These are phyloP conservation scores for Caradrina kadenii DNA, from an alignment of 2,888 invertebrate genomes.

Conservation along the genomic window DNA sequence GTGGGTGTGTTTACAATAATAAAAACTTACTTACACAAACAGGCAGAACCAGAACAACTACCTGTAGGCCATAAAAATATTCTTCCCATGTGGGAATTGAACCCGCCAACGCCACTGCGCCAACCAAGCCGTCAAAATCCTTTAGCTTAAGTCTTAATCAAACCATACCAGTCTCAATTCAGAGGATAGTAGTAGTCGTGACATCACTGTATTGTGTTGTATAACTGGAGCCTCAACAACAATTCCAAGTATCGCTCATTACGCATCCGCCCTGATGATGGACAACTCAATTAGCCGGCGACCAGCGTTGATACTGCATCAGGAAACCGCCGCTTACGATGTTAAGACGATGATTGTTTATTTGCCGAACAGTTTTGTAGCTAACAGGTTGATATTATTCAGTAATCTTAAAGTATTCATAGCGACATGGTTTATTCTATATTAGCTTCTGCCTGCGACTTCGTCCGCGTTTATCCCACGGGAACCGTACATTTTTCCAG, in stretches of 20 bases:
- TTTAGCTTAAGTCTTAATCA: background rate
- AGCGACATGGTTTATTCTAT: too few relatives aligned
- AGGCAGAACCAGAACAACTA: too few relatives aligned
- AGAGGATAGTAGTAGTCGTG: background rate
- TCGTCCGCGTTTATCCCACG: too few relatives aligned
- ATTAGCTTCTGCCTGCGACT: too few relatives aligned
- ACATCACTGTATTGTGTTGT: constrained; percentile 17
- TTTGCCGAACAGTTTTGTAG: constrained; percentile 1
- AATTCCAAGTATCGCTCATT: constrained; percentile 74
- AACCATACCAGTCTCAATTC: background rate
- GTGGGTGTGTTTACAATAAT: too few relatives aligned
- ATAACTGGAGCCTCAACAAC: constrained; percentile 22
- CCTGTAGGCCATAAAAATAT: too few relatives aligned
- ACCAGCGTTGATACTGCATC: constrained; percentile 15
- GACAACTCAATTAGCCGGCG: constrained; percentile 40
- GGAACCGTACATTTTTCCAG: too few relatives aligned
- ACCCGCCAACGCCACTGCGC: too few relatives aligned
- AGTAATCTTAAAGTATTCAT: background rate
- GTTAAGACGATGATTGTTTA: constrained; percentile 11
- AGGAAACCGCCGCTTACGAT: constrained; percentile 22
- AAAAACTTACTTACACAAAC: too few relatives aligned
- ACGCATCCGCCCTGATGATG: constrained; percentile 66
- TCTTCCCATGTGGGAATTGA: too few relatives aligned
- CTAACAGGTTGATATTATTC: background rate
- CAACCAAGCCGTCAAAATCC: background rate